These are phyloP conservation scores for Hypolimnas misippus DNA, from an alignment of 2,888 invertebrate species.

Conservation along the genomic window DNA sequence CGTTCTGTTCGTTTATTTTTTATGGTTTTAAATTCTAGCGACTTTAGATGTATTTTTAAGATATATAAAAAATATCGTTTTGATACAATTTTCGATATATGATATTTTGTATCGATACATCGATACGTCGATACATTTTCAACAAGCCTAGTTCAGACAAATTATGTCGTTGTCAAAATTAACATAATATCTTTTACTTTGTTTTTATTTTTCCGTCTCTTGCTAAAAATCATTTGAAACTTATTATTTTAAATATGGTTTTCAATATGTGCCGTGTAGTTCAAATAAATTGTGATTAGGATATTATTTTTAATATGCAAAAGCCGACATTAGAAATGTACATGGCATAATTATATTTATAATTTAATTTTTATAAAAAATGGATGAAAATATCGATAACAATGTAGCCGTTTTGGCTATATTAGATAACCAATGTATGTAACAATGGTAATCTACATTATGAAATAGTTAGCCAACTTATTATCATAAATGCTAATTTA, in stretches of 20 bases:
- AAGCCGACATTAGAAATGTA: neutral
- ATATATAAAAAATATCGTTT: too few relatives aligned
- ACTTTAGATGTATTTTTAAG: too few relatives aligned
- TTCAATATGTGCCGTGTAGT: neutral
- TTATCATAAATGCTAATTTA: too few relatives aligned
- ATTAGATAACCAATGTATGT: conserved; percentile 63
- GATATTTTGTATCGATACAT: too few relatives aligned
- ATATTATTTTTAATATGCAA: neutral
- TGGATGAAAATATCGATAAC: conserved; percentile 66
- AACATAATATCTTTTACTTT: neutral
- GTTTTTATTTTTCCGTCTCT: neutral
- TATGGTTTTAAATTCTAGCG: too few relatives aligned
- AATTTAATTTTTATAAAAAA: conserved; percentile 39
- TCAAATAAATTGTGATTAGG: neutral
- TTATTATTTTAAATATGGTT: neutral
- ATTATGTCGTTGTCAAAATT: neutral
- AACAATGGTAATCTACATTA: conserved; percentile 16
- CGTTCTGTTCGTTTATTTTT: too few relatives aligned
- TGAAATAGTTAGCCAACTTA: too few relatives aligned
- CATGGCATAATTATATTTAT: neutral
- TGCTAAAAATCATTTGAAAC: neutral
- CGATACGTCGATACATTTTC: too few relatives aligned
- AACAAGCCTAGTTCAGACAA: neutral
- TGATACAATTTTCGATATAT: too few relatives aligned
- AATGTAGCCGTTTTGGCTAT: conserved; percentile 68